These are phyloP conservation scores for Lucifuga dentata DNA, from an alignment of 2,113 vertebrate genomes.

Conservation along the genomic window DNA sequence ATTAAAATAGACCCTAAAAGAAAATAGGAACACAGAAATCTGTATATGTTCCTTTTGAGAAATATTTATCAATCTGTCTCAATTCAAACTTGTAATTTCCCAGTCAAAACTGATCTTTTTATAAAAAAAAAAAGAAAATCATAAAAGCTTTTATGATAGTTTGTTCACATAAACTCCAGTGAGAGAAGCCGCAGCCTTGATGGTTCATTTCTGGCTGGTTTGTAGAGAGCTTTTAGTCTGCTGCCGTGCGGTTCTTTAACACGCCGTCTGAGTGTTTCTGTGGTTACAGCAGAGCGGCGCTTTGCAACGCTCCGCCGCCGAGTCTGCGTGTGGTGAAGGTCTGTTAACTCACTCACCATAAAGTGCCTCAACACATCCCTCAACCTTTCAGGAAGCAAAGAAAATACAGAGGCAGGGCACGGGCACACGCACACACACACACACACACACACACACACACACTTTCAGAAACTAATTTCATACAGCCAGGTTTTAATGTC, in stretches of 20 bases:
- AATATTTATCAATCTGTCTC: too few relatives aligned
- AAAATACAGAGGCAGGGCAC: slow-evolving; percentile 3
- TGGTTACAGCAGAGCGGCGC: slow-evolving; percentile 23
- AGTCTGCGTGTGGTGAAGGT: background rate
- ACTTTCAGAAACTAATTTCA: slow-evolving; percentile 38
- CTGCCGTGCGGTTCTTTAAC: slow-evolving; percentile 16
- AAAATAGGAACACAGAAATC: too few relatives aligned
- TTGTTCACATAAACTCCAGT: too few relatives aligned
- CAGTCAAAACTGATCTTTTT: too few relatives aligned
- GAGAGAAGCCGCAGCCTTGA: too few relatives aligned
- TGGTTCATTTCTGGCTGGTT: too few relatives aligned
- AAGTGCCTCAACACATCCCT: slow-evolving; percentile 43
- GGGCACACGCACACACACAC: slow-evolving; percentile 22
- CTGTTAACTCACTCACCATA: slow-evolving; percentile 48
- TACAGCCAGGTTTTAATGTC: slow-evolving; percentile 61
- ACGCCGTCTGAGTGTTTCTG: slow-evolving; percentile 42
- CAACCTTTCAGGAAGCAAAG: slow-evolving; percentile 22
- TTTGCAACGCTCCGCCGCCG: slow-evolving; percentile 19
- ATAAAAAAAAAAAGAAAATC: too few relatives aligned
- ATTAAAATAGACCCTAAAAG: too few relatives aligned
- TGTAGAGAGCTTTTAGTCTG: too few relatives aligned
- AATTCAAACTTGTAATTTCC: too few relatives aligned
- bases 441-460: slow-evolving; percentile 18
- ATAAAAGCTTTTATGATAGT: too few relatives aligned
- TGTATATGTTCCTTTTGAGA: too few relatives aligned